Base-by-base conservation (phyloP, 2,888 invertebrate genomes). In the Molanna angustata region DNA sequence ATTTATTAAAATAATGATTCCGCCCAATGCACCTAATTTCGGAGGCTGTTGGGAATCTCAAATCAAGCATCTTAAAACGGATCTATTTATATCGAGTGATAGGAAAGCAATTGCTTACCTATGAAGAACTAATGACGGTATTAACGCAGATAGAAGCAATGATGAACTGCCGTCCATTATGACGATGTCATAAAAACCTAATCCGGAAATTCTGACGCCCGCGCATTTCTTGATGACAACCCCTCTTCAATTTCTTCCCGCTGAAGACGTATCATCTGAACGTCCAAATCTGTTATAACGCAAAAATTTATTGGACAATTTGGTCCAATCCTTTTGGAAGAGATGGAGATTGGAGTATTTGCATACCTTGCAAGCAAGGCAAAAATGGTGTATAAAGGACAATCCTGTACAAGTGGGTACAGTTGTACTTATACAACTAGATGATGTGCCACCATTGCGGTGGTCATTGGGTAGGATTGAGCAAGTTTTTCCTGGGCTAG, bases 321-420 rank as follows among this genome's bases (percentile, higher is more conserved):
- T 41, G n/a, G 41, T 18, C 18, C 18, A 41, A 19, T 41, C 41
- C n/a, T 41, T 19, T 41, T 41, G 41, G 41, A 41, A 41, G 13
- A 41, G 13, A 41, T 41, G 41, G 20, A 3, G 20, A 3, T 4
- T 17, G 19, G 20, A 41, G 11, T 41, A 41, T 19, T 20, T 41
- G 19, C 41, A 19, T 4, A 41, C 41, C 4, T 40, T 40, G 40
- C 40, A 11, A 16, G 4, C 11, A 7, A 27, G 27, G 27, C 27
- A 27, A 27, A 27, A 27, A 27, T 27, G 27, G 27, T 27, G 27
- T 27, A 27, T 11, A 11, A 27, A 27, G 11, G 27, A 27, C 11
- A n/a, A n/a, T n/a, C n/a, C n/a, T n/a, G n/a, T n/a, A n/a, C n/a
- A n/a, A n/a, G n/a, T n/a, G n/a, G n/a, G n/a, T n/a, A n/a, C n/a